Conservation (phyloP, 2,113 vertebrate species). For the Tringa solitaria region DNA sequence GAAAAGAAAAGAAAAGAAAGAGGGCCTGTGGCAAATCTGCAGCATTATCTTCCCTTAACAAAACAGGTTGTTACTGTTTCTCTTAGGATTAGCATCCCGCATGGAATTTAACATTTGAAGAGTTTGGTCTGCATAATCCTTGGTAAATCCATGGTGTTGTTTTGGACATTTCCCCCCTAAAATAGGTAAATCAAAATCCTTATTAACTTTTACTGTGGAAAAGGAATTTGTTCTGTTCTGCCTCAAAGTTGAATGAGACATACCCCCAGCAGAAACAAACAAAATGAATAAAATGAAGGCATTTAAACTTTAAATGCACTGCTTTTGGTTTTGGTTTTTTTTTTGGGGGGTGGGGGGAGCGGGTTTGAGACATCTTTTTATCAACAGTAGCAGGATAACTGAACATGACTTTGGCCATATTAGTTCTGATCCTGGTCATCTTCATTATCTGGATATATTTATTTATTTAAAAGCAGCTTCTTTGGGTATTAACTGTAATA, state of each 20-base stretch:
- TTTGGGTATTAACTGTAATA: not conserved
- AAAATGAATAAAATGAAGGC: not conserved
- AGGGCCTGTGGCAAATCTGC: not conserved
- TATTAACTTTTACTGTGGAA: not conserved
- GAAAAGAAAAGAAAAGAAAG: not conserved
- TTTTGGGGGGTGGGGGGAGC: too few species aligned
- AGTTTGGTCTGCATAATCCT: not conserved
- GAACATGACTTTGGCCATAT: not conserved
- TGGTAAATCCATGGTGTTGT: not conserved
- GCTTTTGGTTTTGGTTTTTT: not conserved
- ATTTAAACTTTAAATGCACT: not conserved
- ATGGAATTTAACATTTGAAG: not conserved
- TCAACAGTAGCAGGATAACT: not conserved
- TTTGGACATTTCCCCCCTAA: not conserved
- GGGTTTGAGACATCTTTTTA: not conserved
- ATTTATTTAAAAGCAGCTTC: not conserved
- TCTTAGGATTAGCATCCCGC: not conserved
- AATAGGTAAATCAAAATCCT: not conserved
- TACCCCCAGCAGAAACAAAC: not conserved
- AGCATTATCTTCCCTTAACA: not conserved
- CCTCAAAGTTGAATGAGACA: not conserved
- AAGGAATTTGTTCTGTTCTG: not conserved
- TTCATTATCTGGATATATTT: not conserved
- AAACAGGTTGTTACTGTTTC: not conserved
- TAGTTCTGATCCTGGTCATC: not conserved